Conservation (phyloP, 2,888 invertebrate genomes). For the Charanyca ferruginea region DNA sequence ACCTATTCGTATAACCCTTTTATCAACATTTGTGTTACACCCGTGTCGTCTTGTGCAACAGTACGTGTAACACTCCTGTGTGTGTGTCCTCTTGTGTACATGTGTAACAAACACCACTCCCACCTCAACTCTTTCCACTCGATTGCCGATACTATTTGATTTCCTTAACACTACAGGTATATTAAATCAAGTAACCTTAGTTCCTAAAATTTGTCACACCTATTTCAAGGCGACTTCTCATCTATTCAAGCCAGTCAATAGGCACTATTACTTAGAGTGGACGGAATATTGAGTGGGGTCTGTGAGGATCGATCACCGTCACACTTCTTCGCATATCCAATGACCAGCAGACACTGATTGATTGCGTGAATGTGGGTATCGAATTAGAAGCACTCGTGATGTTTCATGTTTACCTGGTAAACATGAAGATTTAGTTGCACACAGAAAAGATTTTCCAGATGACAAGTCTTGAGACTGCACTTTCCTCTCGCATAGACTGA, state of each 20-base stretch:
- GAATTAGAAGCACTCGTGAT: slow-evolving; percentile 32
- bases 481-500: background rate
- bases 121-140: background rate
- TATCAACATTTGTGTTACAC: no score
- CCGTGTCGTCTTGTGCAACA: no score
- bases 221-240: slow-evolving; percentile 42
- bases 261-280: slow-evolving; percentile 54
- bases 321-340: slow-evolving; percentile 59
- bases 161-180: slow-evolving; percentile 10
- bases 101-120: background rate
- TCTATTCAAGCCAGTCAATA: slow-evolving; percentile 47
- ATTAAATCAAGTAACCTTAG: slow-evolving; percentile 35
- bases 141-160: background rate
- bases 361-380: slow-evolving; percentile 16
- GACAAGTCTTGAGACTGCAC: background rate
- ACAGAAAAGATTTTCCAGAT: background rate
- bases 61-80: no score
- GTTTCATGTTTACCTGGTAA: slow-evolving; percentile 8
- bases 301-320: slow-evolving; percentile 54
- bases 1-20: no score
- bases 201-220: slow-evolving; percentile 55
- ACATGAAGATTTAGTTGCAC: background rate
- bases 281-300: slow-evolving; percentile 58
- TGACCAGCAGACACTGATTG: slow-evolving; percentile 56
- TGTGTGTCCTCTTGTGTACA: no score